Evolutionary conservation across 1,140 invertebrate species (phyloP), one percentile per base, ranked within the genome.

Genomic region (Bradysia coprophila): DNA sequence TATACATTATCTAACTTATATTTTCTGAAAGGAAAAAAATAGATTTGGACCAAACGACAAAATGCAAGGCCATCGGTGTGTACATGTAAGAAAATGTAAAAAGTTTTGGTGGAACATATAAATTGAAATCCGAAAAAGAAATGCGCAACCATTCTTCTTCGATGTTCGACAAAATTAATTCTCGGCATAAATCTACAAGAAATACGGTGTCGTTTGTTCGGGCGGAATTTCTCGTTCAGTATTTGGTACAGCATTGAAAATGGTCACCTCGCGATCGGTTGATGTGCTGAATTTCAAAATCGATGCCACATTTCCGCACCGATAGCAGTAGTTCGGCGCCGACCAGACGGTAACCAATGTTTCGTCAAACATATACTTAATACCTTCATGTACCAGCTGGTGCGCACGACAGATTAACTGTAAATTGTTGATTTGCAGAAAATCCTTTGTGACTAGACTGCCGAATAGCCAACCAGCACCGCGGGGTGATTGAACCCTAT

Each of bases 301-400:
- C 45, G 89, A 88, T 22, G 91, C 90, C 38, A 92, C 75, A 56
- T 95, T 95, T 21, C 89, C 90, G 59, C 90, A 94, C 34, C 90
- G 74, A 62, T 95, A 95, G 65, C 90, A 95, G 60, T 95, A 94
- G 64, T 95, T 95, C 1, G 90, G 91, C 11, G 90, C 93, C 21
- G 90, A 95, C 92, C 92, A 96, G 3, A 97, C 86, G 2, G 92
- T 96, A 4, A 95, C 88, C 48, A 97, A 64, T 63, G 87, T 82
- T 47, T 91, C 76, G 57, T 94, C 78, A 64, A 96, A 97, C 81
- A 94, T 91, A 57, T 92, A 96, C 66, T 92, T 95, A 60, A 62
- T 69, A 82, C 86, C 92, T 76, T 95, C 92, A 64, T 95, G 86
- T 43, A 97, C 92, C 54, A 97, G 70, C 66, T 97, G 93, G 73